These are phyloP conservation scores for Azemiops feae DNA, from an alignment of 2,113 vertebrate genomes.

Conservation along the genomic window DNA sequence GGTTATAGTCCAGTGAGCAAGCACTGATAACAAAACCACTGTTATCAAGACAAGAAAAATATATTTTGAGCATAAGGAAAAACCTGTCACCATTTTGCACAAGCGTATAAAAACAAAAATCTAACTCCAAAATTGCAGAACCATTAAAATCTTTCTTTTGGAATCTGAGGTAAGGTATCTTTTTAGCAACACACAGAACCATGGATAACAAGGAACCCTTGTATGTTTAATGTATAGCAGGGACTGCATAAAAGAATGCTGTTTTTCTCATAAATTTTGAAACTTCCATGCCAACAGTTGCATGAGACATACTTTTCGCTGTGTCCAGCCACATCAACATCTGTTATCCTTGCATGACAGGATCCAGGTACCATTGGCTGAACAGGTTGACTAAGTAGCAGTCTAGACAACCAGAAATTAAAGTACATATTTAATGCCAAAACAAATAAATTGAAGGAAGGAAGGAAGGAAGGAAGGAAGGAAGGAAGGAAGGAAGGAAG, in stretches of 20 bases:
- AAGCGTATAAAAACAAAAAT: background rate
- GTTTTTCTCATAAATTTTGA: background rate
- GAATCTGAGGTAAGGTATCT: background rate
- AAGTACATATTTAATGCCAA: background rate
- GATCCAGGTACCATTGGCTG: conserved; percentile 81
- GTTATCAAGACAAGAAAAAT: background rate
- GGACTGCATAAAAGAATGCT: background rate
- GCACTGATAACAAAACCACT: background rate
- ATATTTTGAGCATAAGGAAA: background rate
- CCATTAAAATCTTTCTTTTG: background rate
- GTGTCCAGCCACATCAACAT: conserved; percentile 65
- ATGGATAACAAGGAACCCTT: background rate
- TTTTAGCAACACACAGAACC: background rate
- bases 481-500: background rate
- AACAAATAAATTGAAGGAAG: background rate
- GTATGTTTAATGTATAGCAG: background rate
- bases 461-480: background rate
- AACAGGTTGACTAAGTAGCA: conserved; percentile 80
- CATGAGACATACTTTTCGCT: conserved; percentile 71
- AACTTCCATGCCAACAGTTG: conserved; percentile 19
- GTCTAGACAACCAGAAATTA: conserved; percentile 47
- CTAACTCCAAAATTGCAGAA: background rate
- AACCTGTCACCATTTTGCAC: background rate
- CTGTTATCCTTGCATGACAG: conserved; percentile 71
- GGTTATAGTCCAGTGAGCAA: background rate